Evolutionary conservation across 37 sponge, comb jelly and placozoan genomes (phyloP), one percentile per base, ranked within the genome.

Genomic region (Mnemiopsis leidyi): DNA sequence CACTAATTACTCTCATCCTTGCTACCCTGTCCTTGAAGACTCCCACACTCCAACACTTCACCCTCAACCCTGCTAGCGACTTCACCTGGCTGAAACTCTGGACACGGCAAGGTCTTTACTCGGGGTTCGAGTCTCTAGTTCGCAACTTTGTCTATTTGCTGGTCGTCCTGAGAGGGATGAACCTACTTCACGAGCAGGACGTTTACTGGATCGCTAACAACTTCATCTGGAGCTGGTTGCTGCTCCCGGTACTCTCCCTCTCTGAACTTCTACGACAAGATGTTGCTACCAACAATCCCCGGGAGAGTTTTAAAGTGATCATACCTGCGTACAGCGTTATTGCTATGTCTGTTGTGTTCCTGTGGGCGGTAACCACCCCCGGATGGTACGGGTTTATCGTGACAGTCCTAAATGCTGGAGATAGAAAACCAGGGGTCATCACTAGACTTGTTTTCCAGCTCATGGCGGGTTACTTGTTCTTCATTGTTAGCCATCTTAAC

Each of bases 161-260:
- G 9, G 29, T 69, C 29, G 73, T 69, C 23, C 73, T 69, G n/a
- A 16, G 73, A 26, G 24, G 73, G 2, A 69, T 69, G 73, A 69
- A 69, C 73, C n/a, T 69, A 24, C 73, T 69, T 25, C 24, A 69
- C 73, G 29, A 21, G 21, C 73, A 69, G n/a, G 73, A 69, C 73
- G 73, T 69, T 16, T 69, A 69, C 73, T 69, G 73, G 73, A 69
- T 69, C n/a, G 73, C 73, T 69, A 69, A 69, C 29, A 69, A 69
- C 29, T 69, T 69, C n/a, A 69, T 69, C 73, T 69, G 73, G 73
- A 18, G 73, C 73, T 69, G 73, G 73, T 69, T 69, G 29, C n/a
- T 69, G 2, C 73, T 69, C 23, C 73, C 73, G 1, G 24, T 69
- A n/a, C 73, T 69, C 1, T 69, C 73, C 21, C 73, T 69, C 2